Evolutionary conservation across 2,888 invertebrate species (phyloP), one percentile per base, ranked within the genome.

Genomic region (Campoplex capitator): DNA sequence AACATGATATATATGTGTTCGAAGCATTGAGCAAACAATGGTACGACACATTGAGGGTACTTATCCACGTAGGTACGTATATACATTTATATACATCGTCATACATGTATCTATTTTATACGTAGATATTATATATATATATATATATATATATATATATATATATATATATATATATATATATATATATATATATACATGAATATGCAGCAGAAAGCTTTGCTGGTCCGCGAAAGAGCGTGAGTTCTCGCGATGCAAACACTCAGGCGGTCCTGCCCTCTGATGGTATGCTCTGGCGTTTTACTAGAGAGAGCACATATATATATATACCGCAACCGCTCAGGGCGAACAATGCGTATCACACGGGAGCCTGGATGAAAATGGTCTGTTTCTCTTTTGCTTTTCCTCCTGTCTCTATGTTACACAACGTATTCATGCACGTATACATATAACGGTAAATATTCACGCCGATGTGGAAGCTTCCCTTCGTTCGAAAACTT

Each of bases 321-420:
- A 75, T 23, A 35, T 23, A 42, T 75, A 75, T 23, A 75, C 67
- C 85, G 84, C 87, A 89, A 89, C 88, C 90, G 91, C 90, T 91
- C 90, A 90, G 89, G 88, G 87, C 89, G 88, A 91, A 91, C 92
- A 92, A 93, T 92, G 91, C 90, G 91, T 91, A 91, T 92, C 92
- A 91, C 90, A 91, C 92, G 91, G 90, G 88, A 90, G 91, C 88
- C 88, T 89, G 91, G 88, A 90, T 90, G 91, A 91, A 92, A 92
- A 91, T 91, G 89, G 89, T 38, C 88, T 79, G 86, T 74, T 89
- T 88, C 86, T 87, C 89, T 73, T 54, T 54, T 56, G 86, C 74
- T 82, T 56, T 80, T 71, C 62, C 70, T 80, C 65, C 42, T 68
- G 70, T 68, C 58, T 62, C 54, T 45, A 62, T 35, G 68, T 62